These are phyloP conservation scores for Amblyjoppa proteus DNA, from an alignment of 2,888 invertebrate genomes.

Conservation along the genomic window DNA sequence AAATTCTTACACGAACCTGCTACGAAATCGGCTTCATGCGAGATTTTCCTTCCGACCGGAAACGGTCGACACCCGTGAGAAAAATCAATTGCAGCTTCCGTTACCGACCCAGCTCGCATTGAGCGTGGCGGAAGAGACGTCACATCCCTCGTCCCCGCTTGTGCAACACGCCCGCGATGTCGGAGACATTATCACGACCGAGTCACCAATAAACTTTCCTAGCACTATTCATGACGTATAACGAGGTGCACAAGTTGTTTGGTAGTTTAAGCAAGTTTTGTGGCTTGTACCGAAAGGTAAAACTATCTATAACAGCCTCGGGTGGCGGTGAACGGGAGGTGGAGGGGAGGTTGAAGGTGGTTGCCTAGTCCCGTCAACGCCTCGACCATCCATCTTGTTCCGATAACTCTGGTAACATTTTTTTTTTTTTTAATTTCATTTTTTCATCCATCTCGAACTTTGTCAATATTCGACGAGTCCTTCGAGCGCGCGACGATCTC, in stretches of 20 bases:
- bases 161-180: not conserved
- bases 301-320: not conserved
- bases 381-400: not conserved
- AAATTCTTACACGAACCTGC: too few species aligned
- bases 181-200: not conserved
- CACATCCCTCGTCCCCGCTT: not conserved
- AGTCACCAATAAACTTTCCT: not conserved
- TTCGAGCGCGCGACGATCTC: not conserved
- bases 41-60: too few species aligned
- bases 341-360: not conserved
- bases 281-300: not conserved
- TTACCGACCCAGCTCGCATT: too few species aligned
- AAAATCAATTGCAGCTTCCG: too few species aligned
- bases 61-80: too few species aligned
- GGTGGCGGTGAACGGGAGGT: not conserved
- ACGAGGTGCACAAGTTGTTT: slow-evolving; percentile 10
- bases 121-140: not conserved
- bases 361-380: not conserved
- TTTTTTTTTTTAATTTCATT: not conserved
- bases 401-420: not conserved
- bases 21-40: too few species aligned
- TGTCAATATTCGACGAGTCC: slow-evolving; percentile 5
- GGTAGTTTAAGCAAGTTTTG: not conserved
- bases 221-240: slow-evolving; percentile 8
- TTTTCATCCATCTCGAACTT: not conserved